Base-by-base conservation (phyloP, 2,113 vertebrate genomes). In the Candoia aspera region DNA sequence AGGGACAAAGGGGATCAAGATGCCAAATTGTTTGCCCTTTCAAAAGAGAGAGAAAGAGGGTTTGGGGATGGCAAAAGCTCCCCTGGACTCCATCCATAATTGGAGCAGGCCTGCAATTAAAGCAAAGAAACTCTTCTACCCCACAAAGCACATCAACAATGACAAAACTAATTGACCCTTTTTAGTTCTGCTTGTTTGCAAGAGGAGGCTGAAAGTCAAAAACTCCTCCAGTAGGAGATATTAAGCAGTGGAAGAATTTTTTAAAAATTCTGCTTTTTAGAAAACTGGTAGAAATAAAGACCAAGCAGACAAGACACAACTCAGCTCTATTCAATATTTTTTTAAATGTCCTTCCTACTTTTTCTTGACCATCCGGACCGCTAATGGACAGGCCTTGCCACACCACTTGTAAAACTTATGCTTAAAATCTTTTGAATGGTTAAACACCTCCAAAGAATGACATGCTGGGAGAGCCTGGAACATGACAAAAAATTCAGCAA, bases 191-290 rank as follows among this genome's bases (percentile, higher is more conserved):
- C 0, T 95, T 0, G 64, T 92, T 94, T 93, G 95, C 94, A 96
- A 96, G 93, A 93, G 95, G 95, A 93, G 93, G 59, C 49, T 54
- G 93, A 94, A 90, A 79, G n/a, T 33, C 62, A n/a, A 57, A 23
- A 21, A 6, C 62, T 24, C 62, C 5, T 33, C 37, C n/a, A 53
- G 87, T 2, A 68, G 15, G 24, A 64, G 54, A 15, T 54, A 19
- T 19, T 29, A 90, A 79, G 53, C n/a, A 79, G 0, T 2, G 2
- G 53, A 6, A 42, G 68, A 55, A 37, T 42, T 15, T 37, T 10
- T 42, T 9, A 37, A 79, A 37, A 79, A 8, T 8, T 6, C 33
- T 79, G 33, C 17, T 3, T 17, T 79, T 79, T 79, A 79, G 73
- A 53, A 62, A 64, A 29, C 13, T 4, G 59, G 15, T 53, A 15